A percentile compares a stretch with the other conserved stretches of the same genome.
phyloP scores from a whole-genome alignment of 2,888 invertebrate species.

The Drosophila paramelanica region DNA sequence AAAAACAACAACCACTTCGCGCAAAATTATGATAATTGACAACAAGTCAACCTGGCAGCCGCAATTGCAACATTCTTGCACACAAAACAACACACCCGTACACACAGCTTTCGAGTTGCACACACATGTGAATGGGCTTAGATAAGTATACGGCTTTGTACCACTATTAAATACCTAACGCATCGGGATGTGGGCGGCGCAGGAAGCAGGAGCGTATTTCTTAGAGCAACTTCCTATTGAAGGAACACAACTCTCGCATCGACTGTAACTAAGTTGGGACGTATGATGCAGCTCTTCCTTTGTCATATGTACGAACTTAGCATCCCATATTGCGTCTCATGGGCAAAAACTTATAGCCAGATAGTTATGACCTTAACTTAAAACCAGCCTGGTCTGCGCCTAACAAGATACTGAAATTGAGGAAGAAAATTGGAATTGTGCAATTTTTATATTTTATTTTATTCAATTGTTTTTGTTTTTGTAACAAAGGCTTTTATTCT shows the following conservation, averaged over 20 bases:
- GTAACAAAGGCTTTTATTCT: too few species aligned
- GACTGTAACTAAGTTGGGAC: background rate
- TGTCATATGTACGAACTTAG: background rate
- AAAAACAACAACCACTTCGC: conserved; percentile 19
- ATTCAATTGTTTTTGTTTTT: too few species aligned
- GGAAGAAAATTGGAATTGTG: too few species aligned
- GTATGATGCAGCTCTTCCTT: too few species aligned
- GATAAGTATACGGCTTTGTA: conserved; percentile 27
- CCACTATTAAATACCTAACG: background rate
- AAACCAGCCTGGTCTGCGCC: conserved; percentile 28
- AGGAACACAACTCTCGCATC: too few species aligned
- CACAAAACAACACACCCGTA: conserved; percentile 1
- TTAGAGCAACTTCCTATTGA: conserved; percentile 5
- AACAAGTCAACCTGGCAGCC: conserved; percentile 42
- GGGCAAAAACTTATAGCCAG: conserved; percentile 61
- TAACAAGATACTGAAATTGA: too few species aligned
- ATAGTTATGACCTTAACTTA: conserved; percentile 48
- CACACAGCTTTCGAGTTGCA: background rate
- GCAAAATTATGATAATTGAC: conserved; percentile 68
- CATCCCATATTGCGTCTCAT: conserved; percentile 23
- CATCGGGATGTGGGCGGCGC: conserved; percentile 49
- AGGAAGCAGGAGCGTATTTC: conserved; percentile 46
- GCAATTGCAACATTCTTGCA: conserved; percentile 48
- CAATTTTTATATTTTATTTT: too few species aligned
- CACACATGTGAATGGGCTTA: conserved; percentile 1